A percentile compares a stretch with the other conserved stretches of the same genome.
phyloP scores from a whole-genome alignment of 2,888 invertebrate species.

The Chromoteleia sp. region DNA sequence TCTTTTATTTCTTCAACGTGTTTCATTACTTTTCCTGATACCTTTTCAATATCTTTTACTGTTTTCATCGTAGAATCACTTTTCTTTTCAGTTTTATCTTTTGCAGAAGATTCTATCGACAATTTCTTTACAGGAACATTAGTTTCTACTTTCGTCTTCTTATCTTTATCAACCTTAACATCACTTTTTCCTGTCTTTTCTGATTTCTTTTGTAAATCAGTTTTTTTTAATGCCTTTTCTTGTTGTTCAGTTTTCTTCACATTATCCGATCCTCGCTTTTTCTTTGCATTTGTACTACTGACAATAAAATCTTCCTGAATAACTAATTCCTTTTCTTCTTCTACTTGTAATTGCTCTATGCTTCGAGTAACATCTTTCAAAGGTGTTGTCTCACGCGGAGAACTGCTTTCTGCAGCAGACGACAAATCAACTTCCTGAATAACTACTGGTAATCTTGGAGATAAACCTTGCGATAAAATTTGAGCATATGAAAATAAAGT shows the following conservation, averaged over 20 bases:
- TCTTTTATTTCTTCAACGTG: conserved; percentile 50
- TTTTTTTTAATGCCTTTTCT: conserved; percentile 21
- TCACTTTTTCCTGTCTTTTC: conserved; percentile 16
- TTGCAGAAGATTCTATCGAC: background rate
- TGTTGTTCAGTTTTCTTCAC: background rate
- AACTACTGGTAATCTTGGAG: conserved; percentile 81
- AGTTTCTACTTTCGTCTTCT: conserved; percentile 53
- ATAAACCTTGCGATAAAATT: conserved; percentile 89
- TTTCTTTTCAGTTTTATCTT: background rate
- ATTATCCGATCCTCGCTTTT: background rate
- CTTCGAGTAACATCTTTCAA: background rate
- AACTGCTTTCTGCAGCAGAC: background rate
- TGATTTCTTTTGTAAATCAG: conserved; percentile 13
- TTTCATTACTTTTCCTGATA: conserved; percentile 7
- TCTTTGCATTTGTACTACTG: conserved; percentile 60
- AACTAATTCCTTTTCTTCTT: background rate
- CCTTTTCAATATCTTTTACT: conserved; percentile 1
- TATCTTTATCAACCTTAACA: conserved; percentile 32
- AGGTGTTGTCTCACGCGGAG: background rate
- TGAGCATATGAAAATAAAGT: conserved; percentile 88
- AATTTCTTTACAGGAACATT: background rate
- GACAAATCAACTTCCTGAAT: background rate
- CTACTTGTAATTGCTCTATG: background rate
- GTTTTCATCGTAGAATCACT: conserved; percentile 4
- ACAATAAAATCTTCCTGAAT: background rate